These are phyloP conservation scores for Patella depressa DNA, from an alignment of 2,888 invertebrate species.

Conservation along the genomic window DNA sequence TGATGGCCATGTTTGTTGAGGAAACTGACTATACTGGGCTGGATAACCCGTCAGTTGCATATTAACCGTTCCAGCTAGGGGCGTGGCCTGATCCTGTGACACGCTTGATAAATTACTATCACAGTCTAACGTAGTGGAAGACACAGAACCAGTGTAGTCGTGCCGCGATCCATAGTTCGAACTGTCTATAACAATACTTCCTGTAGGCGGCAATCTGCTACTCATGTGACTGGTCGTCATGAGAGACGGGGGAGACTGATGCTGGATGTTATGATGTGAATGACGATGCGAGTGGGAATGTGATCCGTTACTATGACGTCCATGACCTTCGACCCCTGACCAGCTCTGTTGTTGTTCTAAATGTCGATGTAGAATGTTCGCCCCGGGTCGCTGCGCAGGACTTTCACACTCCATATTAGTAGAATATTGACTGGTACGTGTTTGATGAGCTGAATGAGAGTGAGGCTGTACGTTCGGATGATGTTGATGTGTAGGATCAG, in stretches of 20 bases:
- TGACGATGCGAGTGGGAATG: conserved; percentile 52
- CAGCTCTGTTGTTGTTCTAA: conserved; percentile 48
- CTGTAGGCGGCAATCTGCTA: not conserved
- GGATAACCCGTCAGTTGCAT: conserved; percentile 69
- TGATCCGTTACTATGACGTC: conserved; percentile 44
- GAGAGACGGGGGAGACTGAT: conserved; percentile 44
- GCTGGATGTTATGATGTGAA: conserved; percentile 50
- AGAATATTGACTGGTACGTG: conserved; percentile 35
- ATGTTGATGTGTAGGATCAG: conserved; percentile 71
- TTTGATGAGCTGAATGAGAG: conserved; percentile 56
- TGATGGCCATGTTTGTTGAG: conserved; percentile 53
- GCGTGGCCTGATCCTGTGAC: conserved; percentile 35
- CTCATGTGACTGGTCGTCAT: conserved; percentile 5
- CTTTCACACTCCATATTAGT: conserved; percentile 63
- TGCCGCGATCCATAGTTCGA: not conserved
- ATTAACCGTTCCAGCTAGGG: conserved; percentile 69
- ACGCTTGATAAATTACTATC: conserved; percentile 16
- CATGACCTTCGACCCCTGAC: conserved; percentile 36
- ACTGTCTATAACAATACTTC: conserved; percentile 4
- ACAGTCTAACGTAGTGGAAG: conserved; percentile 19
- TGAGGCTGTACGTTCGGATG: conserved; percentile 59
- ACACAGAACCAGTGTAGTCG: conserved; percentile 1
- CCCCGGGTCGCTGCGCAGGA: conserved; percentile 39
- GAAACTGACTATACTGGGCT: conserved; percentile 50
- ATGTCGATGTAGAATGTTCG: conserved; percentile 39